phyloP scores from a whole-genome alignment of 2,113 vertebrate species.

The Laticauda laticaudata region DNA sequence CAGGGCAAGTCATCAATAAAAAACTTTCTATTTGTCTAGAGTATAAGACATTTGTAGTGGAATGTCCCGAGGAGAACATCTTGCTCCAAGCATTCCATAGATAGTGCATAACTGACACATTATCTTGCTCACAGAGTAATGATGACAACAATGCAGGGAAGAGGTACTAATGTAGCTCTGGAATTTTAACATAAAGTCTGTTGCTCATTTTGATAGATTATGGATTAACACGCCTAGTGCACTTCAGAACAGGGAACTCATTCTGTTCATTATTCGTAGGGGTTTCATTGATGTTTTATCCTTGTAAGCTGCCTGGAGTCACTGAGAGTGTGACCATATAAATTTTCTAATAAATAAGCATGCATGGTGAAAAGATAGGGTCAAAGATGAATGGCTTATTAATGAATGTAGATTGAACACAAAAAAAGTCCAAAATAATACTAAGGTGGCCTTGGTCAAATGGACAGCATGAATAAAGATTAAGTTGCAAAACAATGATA shows the following conservation, averaged over 20 bases:
- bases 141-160: not conserved
- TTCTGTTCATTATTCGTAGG: not conserved
- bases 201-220: not conserved
- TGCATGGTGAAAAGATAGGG: not conserved
- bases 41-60: not conserved
- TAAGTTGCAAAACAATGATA: not conserved
- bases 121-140: not conserved
- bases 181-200: not conserved
- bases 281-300: not conserved
- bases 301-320: too few relatives aligned
- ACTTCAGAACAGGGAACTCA: not conserved
- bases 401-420: not conserved
- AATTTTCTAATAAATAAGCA: not conserved
- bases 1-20: not conserved
- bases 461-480: not conserved
- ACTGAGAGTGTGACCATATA: not conserved
- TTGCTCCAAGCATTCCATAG: not conserved
- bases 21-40: not conserved
- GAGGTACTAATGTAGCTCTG: not conserved
- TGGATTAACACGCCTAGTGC: not conserved
- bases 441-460: not conserved
- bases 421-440: not conserved
- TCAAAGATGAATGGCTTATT: not conserved
- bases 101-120: not conserved
- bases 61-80: not conserved